phyloP scores from a whole-genome alignment of 2,888 invertebrate species.

The Halictus ligatus region DNA sequence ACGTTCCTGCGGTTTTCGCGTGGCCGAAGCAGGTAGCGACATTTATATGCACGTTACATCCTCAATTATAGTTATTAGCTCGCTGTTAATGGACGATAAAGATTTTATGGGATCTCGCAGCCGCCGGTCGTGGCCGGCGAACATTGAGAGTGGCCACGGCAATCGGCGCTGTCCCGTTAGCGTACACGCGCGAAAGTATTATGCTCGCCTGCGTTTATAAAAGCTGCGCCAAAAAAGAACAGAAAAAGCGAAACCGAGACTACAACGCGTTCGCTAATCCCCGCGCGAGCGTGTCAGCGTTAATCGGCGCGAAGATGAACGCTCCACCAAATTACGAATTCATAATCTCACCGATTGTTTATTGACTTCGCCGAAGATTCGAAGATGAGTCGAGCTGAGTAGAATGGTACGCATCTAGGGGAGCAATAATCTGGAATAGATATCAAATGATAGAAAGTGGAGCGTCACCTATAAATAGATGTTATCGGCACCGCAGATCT shows the following conservation, averaged over 20 bases:
- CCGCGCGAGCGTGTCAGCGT: background rate
- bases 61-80: conserved; percentile 67
- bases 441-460: background rate
- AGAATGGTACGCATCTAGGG: background rate
- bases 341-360: background rate
- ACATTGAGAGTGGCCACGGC: conserved; percentile 29
- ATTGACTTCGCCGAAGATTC: background rate
- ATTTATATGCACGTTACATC: conserved; percentile 64
- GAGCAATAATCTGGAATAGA: background rate
- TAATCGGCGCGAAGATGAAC: background rate
- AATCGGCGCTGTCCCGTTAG: conserved; percentile 49
- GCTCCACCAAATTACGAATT: background rate
- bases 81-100: conserved; percentile 63
- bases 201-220: background rate
- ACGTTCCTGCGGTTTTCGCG: conserved; percentile 27
- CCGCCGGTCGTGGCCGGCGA: background rate
- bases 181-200: background rate
- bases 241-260: background rate
- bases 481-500: background rate
- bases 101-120: conserved; percentile 55
- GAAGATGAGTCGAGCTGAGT: background rate
- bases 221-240: background rate
- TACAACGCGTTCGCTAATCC: background rate
- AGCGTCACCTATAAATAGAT: background rate
- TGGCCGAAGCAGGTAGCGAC: conserved; percentile 50